Evolutionary conservation across 2,797 vertebrate genomes (phyloP), one percentile per base, ranked within the genome.

Genomic region (Argya squamiceps): DNA sequence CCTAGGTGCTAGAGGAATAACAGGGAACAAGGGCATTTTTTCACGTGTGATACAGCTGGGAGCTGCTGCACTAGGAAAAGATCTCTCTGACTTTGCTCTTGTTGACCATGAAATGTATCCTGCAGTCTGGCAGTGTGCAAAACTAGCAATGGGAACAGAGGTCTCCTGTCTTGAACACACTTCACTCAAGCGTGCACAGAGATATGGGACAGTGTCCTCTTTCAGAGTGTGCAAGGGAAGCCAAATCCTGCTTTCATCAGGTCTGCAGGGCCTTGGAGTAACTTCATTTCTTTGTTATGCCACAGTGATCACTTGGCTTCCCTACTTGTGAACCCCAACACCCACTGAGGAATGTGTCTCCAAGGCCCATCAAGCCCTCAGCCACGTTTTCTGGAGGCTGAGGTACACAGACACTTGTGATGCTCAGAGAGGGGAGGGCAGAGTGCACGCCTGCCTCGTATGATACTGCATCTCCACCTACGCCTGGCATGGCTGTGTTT

Each of bases 401-500:
- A 65, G 50, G 26, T 34, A n/a, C 52, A 71, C 88, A 82, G 80
- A n/a, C 64, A 32, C 15, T 67, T 77, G 60, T 27, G 63, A 80
- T 70, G 59, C 76, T 74, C 47, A 12, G 73, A 73, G 65, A 49
- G 76, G 46, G 83, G 68, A 91, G 43, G 53, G 46, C 29, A 93
- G 81, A 75, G 52, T 49, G 39, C 83, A 34, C 6, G 67, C 76
- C 91, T 86, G 75, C 53, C 74, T 85, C 17, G 1, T 60, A 46
- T 67, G 74, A 79, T 77, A 89, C 84, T 17, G 17, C 0, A 1
- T 93, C 88, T 96, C 92, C 94, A 87, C 95, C 93, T 89, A 95
- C 64, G 79, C 91, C 82, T 82, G 84, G 70, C 70, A 82, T 63
- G 37, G 67, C 74, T 94, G 36, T 92, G 75, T 89, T 97, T 96